phyloP scores from a whole-genome alignment of 1,140 invertebrate species.

The Macrotrachela quadricornifera region DNA sequence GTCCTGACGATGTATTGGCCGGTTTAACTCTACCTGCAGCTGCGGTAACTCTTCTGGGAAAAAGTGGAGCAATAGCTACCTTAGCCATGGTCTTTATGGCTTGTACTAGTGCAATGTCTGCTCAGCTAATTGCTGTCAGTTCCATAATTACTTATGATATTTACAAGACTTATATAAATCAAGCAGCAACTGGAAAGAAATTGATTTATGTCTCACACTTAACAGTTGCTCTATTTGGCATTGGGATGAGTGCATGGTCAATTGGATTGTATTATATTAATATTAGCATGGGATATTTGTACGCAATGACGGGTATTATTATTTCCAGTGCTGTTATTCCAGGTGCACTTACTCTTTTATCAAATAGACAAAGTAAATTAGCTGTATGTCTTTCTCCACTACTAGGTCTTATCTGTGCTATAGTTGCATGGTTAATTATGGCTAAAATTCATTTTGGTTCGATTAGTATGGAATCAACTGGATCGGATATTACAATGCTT shows the following conservation, averaged over 20 bases:
- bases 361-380: constrained; percentile 10
- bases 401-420: too few relatives aligned
- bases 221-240: too few relatives aligned
- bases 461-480: too few relatives aligned
- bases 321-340: constrained; percentile 17
- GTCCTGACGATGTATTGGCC: background rate
- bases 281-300: constrained; percentile 26
- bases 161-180: constrained; percentile 27
- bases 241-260: too few relatives aligned
- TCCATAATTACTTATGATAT: constrained; percentile 32
- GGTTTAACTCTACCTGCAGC: constrained; percentile 25
- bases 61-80: constrained; percentile 20
- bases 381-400: too few relatives aligned
- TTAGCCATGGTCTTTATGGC: constrained; percentile 26
- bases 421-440: too few relatives aligned
- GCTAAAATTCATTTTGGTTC: too few relatives aligned
- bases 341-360: constrained; percentile 25
- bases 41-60: constrained; percentile 21
- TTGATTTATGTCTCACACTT: too few relatives aligned
- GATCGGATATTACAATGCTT: constrained; percentile 15
- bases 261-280: constrained; percentile 4
- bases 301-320: constrained; percentile 25
- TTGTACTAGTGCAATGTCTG: constrained; percentile 28
- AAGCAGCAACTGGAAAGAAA: constrained; percentile 2
- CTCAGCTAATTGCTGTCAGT: constrained; percentile 30